Percentiles rank a stretch among this genome's conserved stretches.
These are phyloP conservation scores for Thyatira batis DNA, from an alignment of 2,888 invertebrate genomes.

Conservation along the genomic window DNA sequence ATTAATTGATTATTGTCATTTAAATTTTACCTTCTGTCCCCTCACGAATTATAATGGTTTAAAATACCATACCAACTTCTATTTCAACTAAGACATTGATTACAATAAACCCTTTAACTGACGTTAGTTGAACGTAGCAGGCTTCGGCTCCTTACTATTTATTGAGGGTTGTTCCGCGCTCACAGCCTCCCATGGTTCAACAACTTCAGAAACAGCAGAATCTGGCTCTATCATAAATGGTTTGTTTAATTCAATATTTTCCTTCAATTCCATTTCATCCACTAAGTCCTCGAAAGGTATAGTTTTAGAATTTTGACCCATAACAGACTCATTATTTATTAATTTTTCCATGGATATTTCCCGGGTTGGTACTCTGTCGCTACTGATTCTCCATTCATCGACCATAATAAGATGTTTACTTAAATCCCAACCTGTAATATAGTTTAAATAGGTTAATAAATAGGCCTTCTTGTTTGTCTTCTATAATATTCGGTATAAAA, in stretches of 20 bases:
- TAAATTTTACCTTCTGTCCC: too few species aligned
- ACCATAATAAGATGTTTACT: slow-evolving; percentile 81
- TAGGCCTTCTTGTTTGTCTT: too few species aligned
- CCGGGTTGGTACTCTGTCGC: slow-evolving; percentile 10
- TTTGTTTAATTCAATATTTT: slow-evolving; percentile 9
- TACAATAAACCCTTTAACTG: not conserved
- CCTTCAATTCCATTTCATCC: not conserved
- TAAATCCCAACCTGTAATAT: slow-evolving; percentile 81
- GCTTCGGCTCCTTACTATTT: not conserved
- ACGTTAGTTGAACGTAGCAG: not conserved
- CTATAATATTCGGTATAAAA: too few species aligned
- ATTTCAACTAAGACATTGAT: not conserved
- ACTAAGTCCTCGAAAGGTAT: slow-evolving; percentile 14
- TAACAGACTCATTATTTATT: slow-evolving; percentile 6
- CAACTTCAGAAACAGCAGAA: not conserved
- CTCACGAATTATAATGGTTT: too few species aligned
- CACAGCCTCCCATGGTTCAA: not conserved
- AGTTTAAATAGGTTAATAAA: slow-evolving; percentile 7
- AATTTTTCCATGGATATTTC: slow-evolving; percentile 12
- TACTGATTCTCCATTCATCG: slow-evolving; percentile 80
- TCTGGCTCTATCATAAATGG: slow-evolving; percentile 23
- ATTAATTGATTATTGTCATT: too few species aligned
- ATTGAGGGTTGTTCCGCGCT: not conserved
- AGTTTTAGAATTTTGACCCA: slow-evolving; percentile 6
- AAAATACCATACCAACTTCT: too few species aligned